Percentiles rank a stretch among this genome's conserved stretches.
Conservation (phyloP, 2,113 vertebrate genomes). For the Octodon degus region DNA sequence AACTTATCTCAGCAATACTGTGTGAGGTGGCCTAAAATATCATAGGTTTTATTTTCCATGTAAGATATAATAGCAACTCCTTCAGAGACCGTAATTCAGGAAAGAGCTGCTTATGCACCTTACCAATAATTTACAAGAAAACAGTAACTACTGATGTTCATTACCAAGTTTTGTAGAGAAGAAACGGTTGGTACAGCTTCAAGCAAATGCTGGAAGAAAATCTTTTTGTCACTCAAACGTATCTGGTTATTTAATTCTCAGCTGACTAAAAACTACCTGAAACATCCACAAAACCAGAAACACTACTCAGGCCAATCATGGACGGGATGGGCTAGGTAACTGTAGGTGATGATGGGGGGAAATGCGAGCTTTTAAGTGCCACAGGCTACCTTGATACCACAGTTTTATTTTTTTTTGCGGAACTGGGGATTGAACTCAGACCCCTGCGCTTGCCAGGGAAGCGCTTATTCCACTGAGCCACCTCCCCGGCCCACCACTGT, state of each 20-base stretch:
- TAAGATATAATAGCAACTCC: background rate
- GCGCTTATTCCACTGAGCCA: too few relatives aligned
- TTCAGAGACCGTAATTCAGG: constrained; percentile 1
- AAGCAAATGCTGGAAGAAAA: background rate
- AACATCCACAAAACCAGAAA: constrained; percentile 33
- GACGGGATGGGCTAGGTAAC: background rate
- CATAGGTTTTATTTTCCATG: constrained; percentile 17
- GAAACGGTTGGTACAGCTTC: background rate
- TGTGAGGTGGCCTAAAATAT: background rate
- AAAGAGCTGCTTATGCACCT: background rate
- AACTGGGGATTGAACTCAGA: too few relatives aligned
- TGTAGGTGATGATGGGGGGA: background rate
- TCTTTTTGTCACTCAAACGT: background rate
- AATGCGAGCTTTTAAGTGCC: background rate
- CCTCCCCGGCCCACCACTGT: too few relatives aligned
- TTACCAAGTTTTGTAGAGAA: background rate
- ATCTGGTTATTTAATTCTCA: background rate
- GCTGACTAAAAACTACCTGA: background rate
- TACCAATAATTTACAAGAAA: constrained; percentile 29
- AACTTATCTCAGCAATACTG: background rate
- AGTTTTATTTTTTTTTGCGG: constrained; percentile 16
- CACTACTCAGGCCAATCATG: background rate
- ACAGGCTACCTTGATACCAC: background rate
- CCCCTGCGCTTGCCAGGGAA: too few relatives aligned
- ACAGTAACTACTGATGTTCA: background rate